phyloP scores from a whole-genome alignment of 2,888 invertebrate genomes.

The Adela reaumurella region DNA sequence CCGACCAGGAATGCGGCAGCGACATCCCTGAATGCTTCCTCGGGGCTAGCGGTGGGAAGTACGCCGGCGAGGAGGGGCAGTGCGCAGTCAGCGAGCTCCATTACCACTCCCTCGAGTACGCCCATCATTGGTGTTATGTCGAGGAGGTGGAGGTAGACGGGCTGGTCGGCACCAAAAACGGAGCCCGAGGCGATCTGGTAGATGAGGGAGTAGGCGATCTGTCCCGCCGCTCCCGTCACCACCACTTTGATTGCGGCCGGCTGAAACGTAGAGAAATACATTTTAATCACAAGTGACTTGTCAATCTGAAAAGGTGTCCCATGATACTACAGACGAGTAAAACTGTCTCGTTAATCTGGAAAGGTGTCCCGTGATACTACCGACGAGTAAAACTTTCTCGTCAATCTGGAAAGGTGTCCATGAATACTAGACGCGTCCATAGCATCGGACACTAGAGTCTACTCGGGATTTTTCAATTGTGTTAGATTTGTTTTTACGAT shows the following conservation, averaged over 20 bases:
- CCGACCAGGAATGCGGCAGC: constrained; percentile 96
- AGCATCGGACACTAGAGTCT: no score
- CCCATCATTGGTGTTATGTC: constrained; percentile 96
- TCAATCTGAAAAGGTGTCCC: no score
- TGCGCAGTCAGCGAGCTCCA: constrained; percentile 96
- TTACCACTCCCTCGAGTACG: constrained; percentile 95
- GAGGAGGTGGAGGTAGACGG: constrained; percentile 82
- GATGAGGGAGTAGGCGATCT: constrained; percentile 95
- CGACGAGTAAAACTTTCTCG: no score
- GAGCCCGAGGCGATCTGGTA: constrained; percentile 94
- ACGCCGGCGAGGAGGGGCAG: constrained; percentile 83
- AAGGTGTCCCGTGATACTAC: no score
- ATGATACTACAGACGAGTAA: no score
- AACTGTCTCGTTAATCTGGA: no score
- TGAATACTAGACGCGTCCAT: no score
- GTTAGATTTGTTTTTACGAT: no score
- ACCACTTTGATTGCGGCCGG: constrained; percentile 86
- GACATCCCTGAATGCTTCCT: constrained; percentile 91
- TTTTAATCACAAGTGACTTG: no score
- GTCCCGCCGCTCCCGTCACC: constrained; percentile 98
- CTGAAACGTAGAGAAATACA: constrained; percentile 37
- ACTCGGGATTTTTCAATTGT: no score
- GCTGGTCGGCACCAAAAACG: constrained; percentile 88
- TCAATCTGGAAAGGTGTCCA: no score
- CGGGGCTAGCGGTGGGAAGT: constrained; percentile 82